phyloP scores from a whole-genome alignment of 2,113 vertebrate species.

The Perca flavescens region DNA sequence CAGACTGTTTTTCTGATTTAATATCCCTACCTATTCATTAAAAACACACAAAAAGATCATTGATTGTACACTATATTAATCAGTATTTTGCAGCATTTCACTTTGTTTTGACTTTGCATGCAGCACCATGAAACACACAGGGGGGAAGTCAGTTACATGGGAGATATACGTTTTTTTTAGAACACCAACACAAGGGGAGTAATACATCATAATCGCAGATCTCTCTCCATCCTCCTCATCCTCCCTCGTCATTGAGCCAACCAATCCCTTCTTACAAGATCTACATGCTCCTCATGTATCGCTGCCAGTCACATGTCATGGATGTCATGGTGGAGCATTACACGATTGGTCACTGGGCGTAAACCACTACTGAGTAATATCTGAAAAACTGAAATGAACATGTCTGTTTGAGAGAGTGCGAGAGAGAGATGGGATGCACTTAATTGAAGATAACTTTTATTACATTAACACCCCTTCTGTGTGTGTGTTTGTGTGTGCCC shows the following conservation, averaged over 20 bases:
- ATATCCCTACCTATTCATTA: neutral
- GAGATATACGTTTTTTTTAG: constrained; percentile 36
- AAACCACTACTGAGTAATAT: constrained; percentile 41
- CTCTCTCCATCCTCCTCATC: constrained; percentile 44
- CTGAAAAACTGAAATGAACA: constrained; percentile 39
- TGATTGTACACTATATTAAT: neutral
- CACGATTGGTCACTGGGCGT: constrained; percentile 10
- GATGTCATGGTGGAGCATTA: constrained; percentile 4
- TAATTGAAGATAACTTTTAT: neutral
- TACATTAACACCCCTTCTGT: neutral
- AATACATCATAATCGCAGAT: constrained; percentile 56
- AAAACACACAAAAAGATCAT: neutral
- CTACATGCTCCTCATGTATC: constrained; percentile 42
- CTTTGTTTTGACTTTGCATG: neutral
- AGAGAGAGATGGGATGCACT: neutral
- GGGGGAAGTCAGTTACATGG: constrained; percentile 1
- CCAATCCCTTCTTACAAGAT: constrained; percentile 56
- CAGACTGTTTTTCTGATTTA: neutral
- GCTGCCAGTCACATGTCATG: constrained; percentile 34
- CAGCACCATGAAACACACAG: neutral
- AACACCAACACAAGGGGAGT: constrained; percentile 25
- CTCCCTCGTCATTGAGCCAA: constrained; percentile 26
- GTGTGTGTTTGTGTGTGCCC: neutral
- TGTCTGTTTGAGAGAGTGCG: neutral
- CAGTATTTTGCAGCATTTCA: neutral